Evolutionary conservation across 1,140 invertebrate species (phyloP), one percentile per base, ranked within the genome.

Genomic region (Trachelipus rathkii): DNA sequence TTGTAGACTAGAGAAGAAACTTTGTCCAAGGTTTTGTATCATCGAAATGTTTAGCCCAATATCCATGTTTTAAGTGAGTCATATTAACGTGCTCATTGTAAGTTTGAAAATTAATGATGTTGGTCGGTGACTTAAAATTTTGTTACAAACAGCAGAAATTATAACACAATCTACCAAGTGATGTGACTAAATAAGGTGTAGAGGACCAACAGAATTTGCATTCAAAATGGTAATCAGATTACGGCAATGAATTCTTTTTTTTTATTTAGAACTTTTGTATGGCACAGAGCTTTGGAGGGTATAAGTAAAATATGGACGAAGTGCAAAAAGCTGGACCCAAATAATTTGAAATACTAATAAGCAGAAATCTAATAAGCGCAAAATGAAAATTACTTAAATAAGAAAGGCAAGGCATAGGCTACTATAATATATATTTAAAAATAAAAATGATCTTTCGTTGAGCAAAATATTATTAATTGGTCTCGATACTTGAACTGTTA

Each of bases 301-400:
- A 60, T 8, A 60, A 60, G 50, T 60, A 60, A 13, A 15, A 19
- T 60, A 60, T 60, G 50, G 50, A 60, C 50, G 50, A 60, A 60
- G 50, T 60, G 33, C 33, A 60, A 60, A n/a, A 60, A 60, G 50
- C 11, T 60, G 50, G 50, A 60, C 50, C 50, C 11, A 60, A 60
- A 60, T 33, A 33, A 33, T 33, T 33, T 33, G 1, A 33, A n/a
- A 33, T 33, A 33, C 33, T 33, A 33, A 33, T 33, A 33, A 33
- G 33, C 33, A 33, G 33, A 33, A 33, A 33, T 33, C 33, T 33
- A 33, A 33, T 33, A 33, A 33, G 33, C 33, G 33, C 33, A 33
- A 33, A n/a, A 33, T 33, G 33, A 33, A 33, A 33, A 33, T 33
- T 33, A 33, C 33, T 33, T 33, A 33, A 33, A 33, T 3, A 33